phyloP scores from a whole-genome alignment of 2,888 invertebrate species.

The Labia minor region DNA sequence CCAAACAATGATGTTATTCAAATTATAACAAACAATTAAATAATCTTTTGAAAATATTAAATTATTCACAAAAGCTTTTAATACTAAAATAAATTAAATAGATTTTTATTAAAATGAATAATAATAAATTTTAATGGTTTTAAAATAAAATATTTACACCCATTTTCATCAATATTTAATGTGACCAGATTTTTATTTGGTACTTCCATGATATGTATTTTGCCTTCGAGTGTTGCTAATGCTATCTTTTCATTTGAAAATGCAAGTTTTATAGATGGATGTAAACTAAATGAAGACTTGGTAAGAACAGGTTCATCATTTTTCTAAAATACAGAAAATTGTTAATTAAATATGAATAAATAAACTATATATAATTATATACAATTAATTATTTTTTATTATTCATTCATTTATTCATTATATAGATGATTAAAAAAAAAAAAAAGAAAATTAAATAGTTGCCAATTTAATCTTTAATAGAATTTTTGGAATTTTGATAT shows the following conservation, averaged over 20 bases:
- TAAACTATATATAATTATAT: too few species aligned
- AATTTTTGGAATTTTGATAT: too few species aligned
- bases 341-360: slow-evolving; percentile 23
- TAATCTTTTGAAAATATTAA: slow-evolving; percentile 45
- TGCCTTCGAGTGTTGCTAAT: slow-evolving; percentile 36
- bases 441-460: not conserved
- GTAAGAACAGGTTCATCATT: slow-evolving; percentile 30
- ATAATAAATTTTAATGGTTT: not conserved
- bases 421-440: not conserved
- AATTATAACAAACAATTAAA: slow-evolving; percentile 54
- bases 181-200: slow-evolving; percentile 24
- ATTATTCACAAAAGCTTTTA: slow-evolving; percentile 46
- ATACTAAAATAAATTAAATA: slow-evolving; percentile 39
- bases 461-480: too few species aligned
- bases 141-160: slow-evolving; percentile 14
- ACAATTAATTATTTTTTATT: too few species aligned
- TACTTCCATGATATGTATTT: slow-evolving; percentile 38
- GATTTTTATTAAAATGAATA: slow-evolving; percentile 1
- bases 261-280: slow-evolving; percentile 25
- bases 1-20: slow-evolving; percentile 58
- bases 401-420: too few species aligned
- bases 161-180: not conserved
- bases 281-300: slow-evolving; percentile 25
- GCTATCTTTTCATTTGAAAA: slow-evolving; percentile 37
- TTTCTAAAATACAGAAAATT: slow-evolving; percentile 25